Percentiles rank a stretch among this genome's conserved stretches.
Evolutionary conservation across 30 jellyfish, hydroid and myxozoan species (phyloP).

Genomic region (Aurelia coerulea): DNA sequence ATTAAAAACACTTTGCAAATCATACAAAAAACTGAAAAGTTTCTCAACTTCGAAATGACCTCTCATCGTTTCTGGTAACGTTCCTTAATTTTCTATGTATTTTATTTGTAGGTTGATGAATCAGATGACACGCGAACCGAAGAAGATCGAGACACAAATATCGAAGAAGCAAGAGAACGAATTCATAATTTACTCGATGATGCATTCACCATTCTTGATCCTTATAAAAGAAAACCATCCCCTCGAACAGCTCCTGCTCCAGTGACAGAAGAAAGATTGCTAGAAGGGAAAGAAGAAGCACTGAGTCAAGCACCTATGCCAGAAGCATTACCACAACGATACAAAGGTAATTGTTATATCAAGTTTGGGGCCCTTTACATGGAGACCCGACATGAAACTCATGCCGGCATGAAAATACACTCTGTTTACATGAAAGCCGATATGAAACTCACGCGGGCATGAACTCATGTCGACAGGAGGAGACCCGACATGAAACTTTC

Average conservation of each 20-base stretch:
- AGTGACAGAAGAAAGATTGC: slow-evolving; percentile 22
- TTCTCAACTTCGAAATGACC: too few relatives aligned
- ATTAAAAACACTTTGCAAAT: too few relatives aligned
- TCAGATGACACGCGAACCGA: slow-evolving; percentile 49
- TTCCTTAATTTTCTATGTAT: too few relatives aligned
- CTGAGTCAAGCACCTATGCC: slow-evolving; percentile 45
- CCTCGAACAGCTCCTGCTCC: slow-evolving; percentile 1
- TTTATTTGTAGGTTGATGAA: slow-evolving; percentile 13
- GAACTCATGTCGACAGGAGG: too few relatives aligned
- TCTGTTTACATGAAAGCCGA: too few relatives aligned
- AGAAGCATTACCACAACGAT: slow-evolving; percentile 37
- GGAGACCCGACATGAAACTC: too few relatives aligned
- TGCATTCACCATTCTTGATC: slow-evolving; percentile 83
- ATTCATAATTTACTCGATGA: slow-evolving; percentile 91
- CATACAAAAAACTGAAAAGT: too few relatives aligned
- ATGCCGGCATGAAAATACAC: too few relatives aligned
- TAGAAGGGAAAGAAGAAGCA: slow-evolving; percentile 26
- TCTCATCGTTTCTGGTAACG: too few relatives aligned
- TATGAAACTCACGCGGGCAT: too few relatives aligned
- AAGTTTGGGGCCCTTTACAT: too few relatives aligned
- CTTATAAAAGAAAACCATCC: slow-evolving; percentile 33
- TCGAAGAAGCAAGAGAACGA: slow-evolving; percentile 85
- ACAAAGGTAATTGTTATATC: slow-evolving; percentile 46
- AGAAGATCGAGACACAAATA: slow-evolving; percentile 67
- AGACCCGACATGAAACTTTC: too few relatives aligned